Conservation (phyloP, 1,140 invertebrate species). For the Globodera rostochiensis region DNA sequence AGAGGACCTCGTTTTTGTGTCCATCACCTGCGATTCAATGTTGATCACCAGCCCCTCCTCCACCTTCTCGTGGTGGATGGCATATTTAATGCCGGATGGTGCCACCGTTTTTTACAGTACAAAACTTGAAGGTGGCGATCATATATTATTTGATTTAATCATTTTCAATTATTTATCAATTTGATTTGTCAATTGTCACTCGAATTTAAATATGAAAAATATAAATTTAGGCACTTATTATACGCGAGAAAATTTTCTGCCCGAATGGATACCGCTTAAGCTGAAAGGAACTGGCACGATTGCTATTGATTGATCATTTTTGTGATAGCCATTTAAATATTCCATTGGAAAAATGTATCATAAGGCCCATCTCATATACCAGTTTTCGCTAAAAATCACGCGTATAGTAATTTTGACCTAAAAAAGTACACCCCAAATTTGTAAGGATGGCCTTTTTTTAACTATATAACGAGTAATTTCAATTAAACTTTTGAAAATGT, state of each 20-base stretch:
- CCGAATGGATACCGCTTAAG: constrained; percentile 3
- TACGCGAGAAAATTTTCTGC: constrained; percentile 1
- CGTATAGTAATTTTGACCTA: too few species aligned
- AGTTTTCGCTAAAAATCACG: too few species aligned
- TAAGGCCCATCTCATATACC: too few species aligned
- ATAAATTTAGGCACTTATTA: background rate
- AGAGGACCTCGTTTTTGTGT: constrained; percentile 29
- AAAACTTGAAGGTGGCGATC: background rate
- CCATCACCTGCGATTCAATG: constrained; percentile 30
- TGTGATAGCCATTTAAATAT: too few species aligned
- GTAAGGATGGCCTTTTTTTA: too few species aligned
- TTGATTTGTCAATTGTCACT: background rate
- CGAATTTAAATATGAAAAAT: too few species aligned
- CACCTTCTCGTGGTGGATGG: constrained; percentile 46
- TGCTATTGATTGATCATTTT: too few species aligned
- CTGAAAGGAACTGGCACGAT: background rate
- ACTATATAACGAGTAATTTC: too few species aligned
- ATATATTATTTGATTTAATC: background rate
- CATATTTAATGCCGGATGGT: constrained; percentile 25
- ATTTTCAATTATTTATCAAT: background rate
- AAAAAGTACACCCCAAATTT: too few species aligned
- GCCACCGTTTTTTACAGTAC: background rate
- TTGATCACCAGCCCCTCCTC: constrained; percentile 30
- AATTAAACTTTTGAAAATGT: too few species aligned
- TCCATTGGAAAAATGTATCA: too few species aligned